Evolutionary conservation across 2,113 vertebrate genomes (phyloP), one percentile per base, ranked within the genome.

Genomic region (Recurvirostra avosetta): DNA sequence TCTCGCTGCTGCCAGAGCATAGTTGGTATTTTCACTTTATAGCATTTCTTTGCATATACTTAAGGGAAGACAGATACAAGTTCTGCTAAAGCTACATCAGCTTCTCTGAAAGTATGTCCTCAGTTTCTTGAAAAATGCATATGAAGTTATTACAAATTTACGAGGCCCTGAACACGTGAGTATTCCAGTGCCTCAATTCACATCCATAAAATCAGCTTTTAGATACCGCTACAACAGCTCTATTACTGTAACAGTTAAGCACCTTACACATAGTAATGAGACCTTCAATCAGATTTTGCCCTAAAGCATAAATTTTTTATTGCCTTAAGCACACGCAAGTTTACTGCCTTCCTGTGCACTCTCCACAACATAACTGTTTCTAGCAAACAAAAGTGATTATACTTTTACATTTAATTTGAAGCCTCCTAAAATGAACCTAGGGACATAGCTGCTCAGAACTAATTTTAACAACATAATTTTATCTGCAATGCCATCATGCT

Each of bases 1-100:
- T 7, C 58, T 5, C 0, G 0, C 53, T 72, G 63, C 43, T 7
- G 1, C 63, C 4, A 21, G 9, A 36, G 72, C 50, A 36, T 16
- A 18, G 72, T 1, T 61, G 58, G 29, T 38, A 30, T 58, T 47
- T 36, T 40, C 1, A 2, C 12, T 40, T 34, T 36, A 14, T 29
- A 55, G 2, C 19, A 2, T 22, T 14, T 32, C 38, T 56, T 13
- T 34, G 9, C 11, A 8, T 11, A 6, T 8, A 23, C 30, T 67
- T 2, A 5, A 63, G 50, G 40, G 34, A 27, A 43, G 15, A 56
- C 11, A 68, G 30, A 40, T 6, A 21, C n/a, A n/a, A n/a, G n/a
- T n/a, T n/a, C n/a, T n/a, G n/a, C n/a, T n/a, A n/a, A n/a, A n/a
- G n/a, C n/a, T n/a, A n/a, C n/a, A n/a, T n/a, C n/a, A n/a, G n/a